A percentile compares a stretch with the other conserved stretches of the same genome.
These are phyloP conservation scores for Corticium candelabrum DNA, from an alignment of 37 sponge, comb jelly and placozoan species.

Conservation along the genomic window DNA sequence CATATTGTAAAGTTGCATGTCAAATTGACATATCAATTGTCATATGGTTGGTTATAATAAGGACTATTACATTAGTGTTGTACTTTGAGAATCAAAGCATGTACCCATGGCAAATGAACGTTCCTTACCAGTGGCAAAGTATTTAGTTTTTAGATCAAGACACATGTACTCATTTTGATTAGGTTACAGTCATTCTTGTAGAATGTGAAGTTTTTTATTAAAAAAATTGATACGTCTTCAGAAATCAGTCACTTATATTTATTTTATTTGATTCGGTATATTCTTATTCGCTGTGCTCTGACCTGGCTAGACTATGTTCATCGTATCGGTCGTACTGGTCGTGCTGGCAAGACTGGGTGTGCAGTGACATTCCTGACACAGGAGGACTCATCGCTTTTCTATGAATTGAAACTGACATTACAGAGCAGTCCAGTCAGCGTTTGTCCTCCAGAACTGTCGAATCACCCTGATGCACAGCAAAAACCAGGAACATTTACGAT, in stretches of 20 bases:
- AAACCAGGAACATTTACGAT: constrained; percentile 82
- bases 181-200: background rate
- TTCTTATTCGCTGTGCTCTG: too few species aligned
- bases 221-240: background rate
- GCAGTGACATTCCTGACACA: constrained; percentile 89
- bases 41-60: too few species aligned
- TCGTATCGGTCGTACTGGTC: constrained; percentile 86
- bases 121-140: too few species aligned
- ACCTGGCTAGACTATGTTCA: constrained; percentile 96
- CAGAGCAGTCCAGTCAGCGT: constrained; percentile 68
- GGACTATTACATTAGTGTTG: too few species aligned
- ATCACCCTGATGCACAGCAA: constrained; percentile 94
- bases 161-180: too few species aligned
- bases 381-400: constrained; percentile 90
- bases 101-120: too few species aligned
- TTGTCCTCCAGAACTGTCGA: constrained; percentile 81
- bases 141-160: too few species aligned
- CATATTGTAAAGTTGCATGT: too few species aligned
- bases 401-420: constrained; percentile 84
- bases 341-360: constrained; percentile 92
- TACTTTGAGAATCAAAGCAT: too few species aligned
- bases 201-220: background rate
- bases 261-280: background rate
- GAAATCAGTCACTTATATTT: background rate
- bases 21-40: too few species aligned